Conservation (phyloP, 2,797 vertebrate species). For the Platalea minor region DNA sequence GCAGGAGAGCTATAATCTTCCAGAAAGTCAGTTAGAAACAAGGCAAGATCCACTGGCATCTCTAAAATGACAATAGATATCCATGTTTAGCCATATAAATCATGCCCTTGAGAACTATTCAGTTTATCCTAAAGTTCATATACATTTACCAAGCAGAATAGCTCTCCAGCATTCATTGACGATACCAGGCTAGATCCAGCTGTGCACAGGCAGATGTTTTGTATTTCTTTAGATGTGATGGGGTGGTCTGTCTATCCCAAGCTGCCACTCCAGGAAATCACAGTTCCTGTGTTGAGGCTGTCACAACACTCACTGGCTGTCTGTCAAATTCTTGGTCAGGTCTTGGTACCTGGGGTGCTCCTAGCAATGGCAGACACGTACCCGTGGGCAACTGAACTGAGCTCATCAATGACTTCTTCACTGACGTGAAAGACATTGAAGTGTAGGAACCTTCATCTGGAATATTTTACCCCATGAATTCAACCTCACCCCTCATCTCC, state of each 20-base stretch:
- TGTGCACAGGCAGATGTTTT: background rate
- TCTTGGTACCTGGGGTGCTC: background rate
- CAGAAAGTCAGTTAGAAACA: background rate
- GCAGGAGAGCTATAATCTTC: background rate
- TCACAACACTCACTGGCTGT: too few relatives aligned
- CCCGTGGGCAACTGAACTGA: background rate
- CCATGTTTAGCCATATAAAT: background rate
- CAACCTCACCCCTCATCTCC: background rate
- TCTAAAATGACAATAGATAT: background rate
- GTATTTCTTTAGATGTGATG: background rate
- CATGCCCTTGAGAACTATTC: background rate
- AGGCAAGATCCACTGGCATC: background rate
- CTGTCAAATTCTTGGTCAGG: background rate
- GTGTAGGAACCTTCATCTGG: background rate
- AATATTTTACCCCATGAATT: background rate
- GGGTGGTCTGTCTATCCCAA: accelerated
- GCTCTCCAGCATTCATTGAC: background rate
- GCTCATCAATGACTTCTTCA: background rate
- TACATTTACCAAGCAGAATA: background rate
- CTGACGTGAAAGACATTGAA: background rate
- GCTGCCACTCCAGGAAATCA: background rate
- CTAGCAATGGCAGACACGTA: background rate
- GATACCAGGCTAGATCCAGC: background rate
- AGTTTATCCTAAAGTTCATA: background rate
- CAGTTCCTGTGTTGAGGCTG: background rate